phyloP scores from a whole-genome alignment of 2,113 vertebrate genomes.

The Climacteris rufus region DNA sequence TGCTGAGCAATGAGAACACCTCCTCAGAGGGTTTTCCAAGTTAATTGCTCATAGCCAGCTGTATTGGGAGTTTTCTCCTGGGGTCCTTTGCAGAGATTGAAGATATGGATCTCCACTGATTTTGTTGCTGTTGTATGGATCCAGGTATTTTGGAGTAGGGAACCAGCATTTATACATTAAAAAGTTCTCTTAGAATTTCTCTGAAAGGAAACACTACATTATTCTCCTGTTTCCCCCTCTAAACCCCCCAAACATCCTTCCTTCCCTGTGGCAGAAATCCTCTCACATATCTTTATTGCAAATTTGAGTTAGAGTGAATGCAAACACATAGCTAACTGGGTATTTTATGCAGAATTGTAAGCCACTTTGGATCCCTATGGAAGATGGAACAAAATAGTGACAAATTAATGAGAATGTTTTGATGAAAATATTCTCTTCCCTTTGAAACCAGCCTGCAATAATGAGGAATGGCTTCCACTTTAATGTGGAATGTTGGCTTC shows the following conservation, averaged over 20 bases:
- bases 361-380: not conserved
- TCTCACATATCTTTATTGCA: not conserved
- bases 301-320: not conserved
- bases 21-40: not conserved
- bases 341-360: not conserved
- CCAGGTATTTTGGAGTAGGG: not conserved
- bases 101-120: not conserved
- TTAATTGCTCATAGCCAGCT: not conserved
- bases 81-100: not conserved
- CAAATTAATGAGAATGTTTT: not conserved
- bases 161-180: not conserved
- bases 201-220: accelerated
- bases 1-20: not conserved
- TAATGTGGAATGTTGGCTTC: not conserved
- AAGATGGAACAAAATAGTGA: not conserved
- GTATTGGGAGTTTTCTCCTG: not conserved
- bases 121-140: not conserved
- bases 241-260: accelerated
- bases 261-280: not conserved
- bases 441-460: not conserved
- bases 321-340: not conserved
- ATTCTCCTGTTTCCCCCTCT: not conserved
- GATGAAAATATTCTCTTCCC: not conserved
- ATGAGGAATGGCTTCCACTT: not conserved
- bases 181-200: not conserved